These are phyloP conservation scores for Penaeus japonicus DNA, from an alignment of 1,140 invertebrate species.

Conservation along the genomic window DNA sequence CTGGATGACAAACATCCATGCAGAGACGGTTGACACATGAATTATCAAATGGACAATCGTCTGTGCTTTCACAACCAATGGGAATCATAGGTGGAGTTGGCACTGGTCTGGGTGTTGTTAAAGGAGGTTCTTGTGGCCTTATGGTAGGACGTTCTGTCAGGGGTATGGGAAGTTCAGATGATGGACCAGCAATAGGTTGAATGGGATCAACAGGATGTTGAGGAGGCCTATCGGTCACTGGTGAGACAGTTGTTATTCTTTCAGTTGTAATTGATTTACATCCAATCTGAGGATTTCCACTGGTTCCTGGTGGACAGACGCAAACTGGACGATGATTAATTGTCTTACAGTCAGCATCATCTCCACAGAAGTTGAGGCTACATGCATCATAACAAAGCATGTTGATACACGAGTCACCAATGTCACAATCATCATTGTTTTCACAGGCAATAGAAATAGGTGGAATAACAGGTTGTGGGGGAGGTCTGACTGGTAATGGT, in stretches of 20 bases:
- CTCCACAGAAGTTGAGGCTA: constrained; percentile 60
- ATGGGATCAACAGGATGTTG: neutral
- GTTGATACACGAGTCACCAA: constrained; percentile 62
- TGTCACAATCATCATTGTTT: constrained; percentile 68
- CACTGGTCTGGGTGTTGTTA: neutral
- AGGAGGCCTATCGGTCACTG: constrained; percentile 16
- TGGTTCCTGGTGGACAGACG: constrained; percentile 45
- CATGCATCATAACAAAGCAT: no score
- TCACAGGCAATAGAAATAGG: constrained; percentile 35
- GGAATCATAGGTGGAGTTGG: constrained; percentile 70
- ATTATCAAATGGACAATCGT: constrained; percentile 77
- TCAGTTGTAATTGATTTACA: constrained; percentile 37
- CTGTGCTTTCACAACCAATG: constrained; percentile 75
- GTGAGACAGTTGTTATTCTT: neutral
- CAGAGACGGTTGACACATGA: constrained; percentile 77
- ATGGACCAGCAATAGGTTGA: constrained; percentile 35
- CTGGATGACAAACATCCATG: constrained; percentile 75
- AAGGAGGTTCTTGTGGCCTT: neutral
- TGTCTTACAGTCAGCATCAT: constrained; percentile 43
- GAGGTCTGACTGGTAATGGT: neutral
- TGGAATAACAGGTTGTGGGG: constrained; percentile 10
- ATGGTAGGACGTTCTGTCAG: neutral
- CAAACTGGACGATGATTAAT: constrained; percentile 38
- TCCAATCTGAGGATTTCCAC: constrained; percentile 50
- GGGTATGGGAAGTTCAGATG: constrained; percentile 29